Evolutionary conservation across 2,113 vertebrate species (phyloP).

Genomic region (Motacilla tschutschensis): DNA sequence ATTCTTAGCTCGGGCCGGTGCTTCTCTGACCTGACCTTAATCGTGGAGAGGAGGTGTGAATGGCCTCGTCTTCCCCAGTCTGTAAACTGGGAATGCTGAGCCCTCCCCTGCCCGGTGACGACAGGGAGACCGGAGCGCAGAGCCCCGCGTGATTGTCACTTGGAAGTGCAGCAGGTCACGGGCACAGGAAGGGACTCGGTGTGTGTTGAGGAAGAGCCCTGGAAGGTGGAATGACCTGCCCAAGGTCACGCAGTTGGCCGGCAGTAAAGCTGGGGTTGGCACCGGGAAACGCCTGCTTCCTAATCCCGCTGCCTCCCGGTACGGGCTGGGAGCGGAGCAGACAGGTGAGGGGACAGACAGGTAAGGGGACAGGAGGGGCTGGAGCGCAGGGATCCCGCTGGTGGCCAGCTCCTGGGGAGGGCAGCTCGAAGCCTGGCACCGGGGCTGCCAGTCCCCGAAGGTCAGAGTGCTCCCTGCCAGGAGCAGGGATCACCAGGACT

Average conservation of each 20-base stretch:
- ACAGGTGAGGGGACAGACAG: background rate
- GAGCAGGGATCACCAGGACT: background rate
- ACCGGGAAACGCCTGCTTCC: background rate
- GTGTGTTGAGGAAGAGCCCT: background rate
- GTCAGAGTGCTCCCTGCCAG: constrained; percentile 27
- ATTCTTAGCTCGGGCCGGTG: constrained; percentile 2
- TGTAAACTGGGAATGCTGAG: background rate
- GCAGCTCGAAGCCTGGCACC: accelerated
- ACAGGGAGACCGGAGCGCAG: accelerated
- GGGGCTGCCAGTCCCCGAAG: background rate
- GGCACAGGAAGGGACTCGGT: background rate
- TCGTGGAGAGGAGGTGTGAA: background rate
- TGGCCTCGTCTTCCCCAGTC: background rate
- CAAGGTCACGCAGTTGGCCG: constrained; percentile 4
- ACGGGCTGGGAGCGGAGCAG: accelerated
- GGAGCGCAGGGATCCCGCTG: accelerated
- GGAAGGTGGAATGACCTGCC: constrained; percentile 29
- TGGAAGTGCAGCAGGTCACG: background rate
- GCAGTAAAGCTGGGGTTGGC: background rate
- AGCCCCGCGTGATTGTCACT: background rate
- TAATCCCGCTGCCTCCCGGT: background rate
- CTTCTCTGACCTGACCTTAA: background rate
- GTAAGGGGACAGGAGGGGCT: background rate
- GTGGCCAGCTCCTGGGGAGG: background rate
- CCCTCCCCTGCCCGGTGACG: accelerated